phyloP scores from a whole-genome alignment of 2,113 vertebrate genomes.

The Tupaia tana region DNA sequence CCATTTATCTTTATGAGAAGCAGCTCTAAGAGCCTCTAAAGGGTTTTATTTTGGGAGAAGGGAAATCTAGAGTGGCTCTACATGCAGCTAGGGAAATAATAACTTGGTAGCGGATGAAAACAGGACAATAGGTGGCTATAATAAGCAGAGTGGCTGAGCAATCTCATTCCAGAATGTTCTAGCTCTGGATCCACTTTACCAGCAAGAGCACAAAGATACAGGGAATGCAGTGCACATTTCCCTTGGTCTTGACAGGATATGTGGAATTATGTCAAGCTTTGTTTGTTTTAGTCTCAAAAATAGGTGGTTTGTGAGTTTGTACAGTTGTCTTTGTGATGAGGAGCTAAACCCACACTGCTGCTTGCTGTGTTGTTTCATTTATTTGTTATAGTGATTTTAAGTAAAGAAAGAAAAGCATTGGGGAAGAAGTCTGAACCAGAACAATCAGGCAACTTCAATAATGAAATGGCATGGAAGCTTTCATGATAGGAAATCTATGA shows the following conservation, averaged over 20 bases:
- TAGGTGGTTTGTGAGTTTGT: conserved; percentile 51
- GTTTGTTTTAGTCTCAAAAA: conserved; percentile 41
- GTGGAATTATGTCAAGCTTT: not conserved
- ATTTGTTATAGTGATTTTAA: conserved; percentile 68
- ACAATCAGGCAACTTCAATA: conserved; percentile 51
- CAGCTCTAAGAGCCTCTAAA: conserved; percentile 33
- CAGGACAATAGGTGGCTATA: not conserved
- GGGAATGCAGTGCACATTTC: accelerated
- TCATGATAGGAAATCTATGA: conserved; percentile 58
- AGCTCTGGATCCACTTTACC: not conserved
- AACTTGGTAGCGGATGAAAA: conserved; percentile 34
- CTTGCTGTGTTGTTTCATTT: not conserved
- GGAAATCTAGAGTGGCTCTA: conserved; percentile 40
- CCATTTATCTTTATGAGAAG: conserved; percentile 43
- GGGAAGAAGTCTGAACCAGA: conserved; percentile 37
- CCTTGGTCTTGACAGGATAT: not conserved
- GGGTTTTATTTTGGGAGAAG: conserved; percentile 68
- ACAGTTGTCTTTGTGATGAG: not conserved
- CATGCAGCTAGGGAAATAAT: conserved; percentile 52
- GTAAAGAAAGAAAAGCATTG: conserved; percentile 48
- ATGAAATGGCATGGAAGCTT: conserved; percentile 56
- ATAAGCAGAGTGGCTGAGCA: not conserved
- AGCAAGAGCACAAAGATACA: not conserved
- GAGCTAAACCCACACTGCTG: conserved; percentile 27
- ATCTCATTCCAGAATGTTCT: conserved; percentile 36